phyloP scores from a whole-genome alignment of 37 sponge, comb jelly and placozoan species.

The Haliclona indistincta region DNA sequence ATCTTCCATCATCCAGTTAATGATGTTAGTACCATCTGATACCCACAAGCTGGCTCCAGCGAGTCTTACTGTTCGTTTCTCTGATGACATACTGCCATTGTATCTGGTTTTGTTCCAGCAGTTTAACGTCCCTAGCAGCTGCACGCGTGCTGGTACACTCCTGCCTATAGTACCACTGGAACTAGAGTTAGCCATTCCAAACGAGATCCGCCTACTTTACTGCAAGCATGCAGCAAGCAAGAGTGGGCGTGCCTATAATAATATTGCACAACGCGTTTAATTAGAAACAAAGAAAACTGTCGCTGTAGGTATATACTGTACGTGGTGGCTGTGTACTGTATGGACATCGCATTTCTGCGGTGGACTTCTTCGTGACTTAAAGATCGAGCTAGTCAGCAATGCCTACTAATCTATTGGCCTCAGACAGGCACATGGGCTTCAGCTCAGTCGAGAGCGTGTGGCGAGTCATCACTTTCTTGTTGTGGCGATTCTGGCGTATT shows the following conservation, averaged over 20 bases:
- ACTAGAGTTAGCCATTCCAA: no score
- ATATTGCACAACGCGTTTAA: neutral
- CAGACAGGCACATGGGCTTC: constrained; percentile 90
- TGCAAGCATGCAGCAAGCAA: no score
- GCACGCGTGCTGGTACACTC: no score
- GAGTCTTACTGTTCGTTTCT: no score
- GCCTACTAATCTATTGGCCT: constrained; percentile 48
- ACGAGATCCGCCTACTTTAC: neutral
- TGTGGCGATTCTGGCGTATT: constrained; percentile 87
- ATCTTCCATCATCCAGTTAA: no score
- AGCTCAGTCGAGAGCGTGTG: constrained; percentile 72
- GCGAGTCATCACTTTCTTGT: constrained; percentile 46
- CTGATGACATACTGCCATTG: no score
- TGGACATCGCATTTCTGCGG: neutral
- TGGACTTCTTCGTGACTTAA: neutral
- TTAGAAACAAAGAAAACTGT: neutral
- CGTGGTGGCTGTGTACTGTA: neutral
- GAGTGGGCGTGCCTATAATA: no score
- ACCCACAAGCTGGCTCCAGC: no score
- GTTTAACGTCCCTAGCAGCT: no score
- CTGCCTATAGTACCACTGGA: no score
- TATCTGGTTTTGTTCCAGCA: no score
- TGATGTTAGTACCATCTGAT: no score
- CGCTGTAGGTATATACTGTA: neutral
- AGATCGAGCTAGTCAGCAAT: neutral